Conservation (phyloP, 2,888 invertebrate species). For the Busseola fusca region DNA sequence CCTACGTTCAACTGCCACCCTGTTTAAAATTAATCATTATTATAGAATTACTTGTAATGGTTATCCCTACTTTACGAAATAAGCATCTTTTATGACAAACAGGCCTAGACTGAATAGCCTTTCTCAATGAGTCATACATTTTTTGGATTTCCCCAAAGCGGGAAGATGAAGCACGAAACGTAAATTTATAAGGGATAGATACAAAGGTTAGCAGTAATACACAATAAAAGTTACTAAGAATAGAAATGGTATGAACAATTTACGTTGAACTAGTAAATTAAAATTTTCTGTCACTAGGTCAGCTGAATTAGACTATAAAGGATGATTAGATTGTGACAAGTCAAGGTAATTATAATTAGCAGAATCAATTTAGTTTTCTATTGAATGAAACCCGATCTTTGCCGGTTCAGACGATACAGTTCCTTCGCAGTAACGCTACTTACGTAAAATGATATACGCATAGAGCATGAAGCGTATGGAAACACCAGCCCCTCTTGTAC, state of each 20-base stretch:
- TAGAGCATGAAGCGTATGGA: neutral
- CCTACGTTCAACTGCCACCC: neutral
- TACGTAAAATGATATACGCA: neutral
- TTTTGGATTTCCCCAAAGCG: constrained; percentile 29
- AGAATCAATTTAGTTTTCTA: neutral
- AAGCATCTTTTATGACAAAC: neutral
- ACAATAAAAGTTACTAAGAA: neutral
- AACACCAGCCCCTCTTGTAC: neutral
- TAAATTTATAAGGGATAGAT: neutral
- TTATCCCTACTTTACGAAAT: neutral
- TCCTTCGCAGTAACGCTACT: neutral
- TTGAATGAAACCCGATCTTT: neutral
- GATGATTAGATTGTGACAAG: constrained; percentile 8
- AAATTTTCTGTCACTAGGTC: constrained; percentile 22
- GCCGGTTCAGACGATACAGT: neutral
- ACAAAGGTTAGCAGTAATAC: neutral
- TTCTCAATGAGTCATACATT: constrained; percentile 21
- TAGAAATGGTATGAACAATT: constrained; percentile 8
- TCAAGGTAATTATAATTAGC: constrained; percentile 19
- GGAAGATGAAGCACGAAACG: neutral
- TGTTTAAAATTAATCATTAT: too few relatives aligned
- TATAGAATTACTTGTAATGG: neutral
- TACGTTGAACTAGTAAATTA: neutral
- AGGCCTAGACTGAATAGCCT: neutral
- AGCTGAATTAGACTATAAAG: constrained; percentile 18